Conservation (phyloP, 1,140 invertebrate genomes). For the Hermetia illucens region DNA sequence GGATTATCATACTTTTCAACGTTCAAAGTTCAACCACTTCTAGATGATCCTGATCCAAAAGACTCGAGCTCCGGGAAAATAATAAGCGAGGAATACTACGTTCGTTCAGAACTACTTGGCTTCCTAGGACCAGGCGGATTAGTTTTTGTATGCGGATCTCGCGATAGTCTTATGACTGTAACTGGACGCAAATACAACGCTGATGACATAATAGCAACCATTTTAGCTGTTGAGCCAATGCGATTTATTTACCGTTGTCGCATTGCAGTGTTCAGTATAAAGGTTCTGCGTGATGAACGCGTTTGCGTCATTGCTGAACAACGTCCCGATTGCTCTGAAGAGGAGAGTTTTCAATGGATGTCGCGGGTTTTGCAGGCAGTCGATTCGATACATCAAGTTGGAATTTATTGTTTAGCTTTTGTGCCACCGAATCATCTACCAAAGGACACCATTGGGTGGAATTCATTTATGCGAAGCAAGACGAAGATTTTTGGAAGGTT, state of each 20-base stretch:
- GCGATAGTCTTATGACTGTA: conserved; percentile 97
- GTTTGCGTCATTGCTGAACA: conserved; percentile 99
- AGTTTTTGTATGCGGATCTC: conserved; percentile 95
- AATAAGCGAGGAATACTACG: conserved; percentile 77
- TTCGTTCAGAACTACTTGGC: conserved; percentile 85
- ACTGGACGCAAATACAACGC: conserved; percentile 96
- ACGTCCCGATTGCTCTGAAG: conserved; percentile 94
- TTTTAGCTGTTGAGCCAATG: conserved; percentile 98
- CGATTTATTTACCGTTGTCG: conserved; percentile 96
- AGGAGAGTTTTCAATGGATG: conserved; percentile 99
- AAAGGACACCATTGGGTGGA: conserved; percentile 93
- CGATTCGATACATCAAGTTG: conserved; percentile 98
- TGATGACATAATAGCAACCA: conserved; percentile 98
- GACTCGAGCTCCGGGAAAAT: conserved; percentile 40
- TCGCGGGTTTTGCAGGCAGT: conserved; percentile 96
- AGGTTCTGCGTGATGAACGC: conserved; percentile 89
- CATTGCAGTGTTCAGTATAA: conserved; percentile 95
- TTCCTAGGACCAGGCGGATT: conserved; percentile 93
- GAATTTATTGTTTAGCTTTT: conserved; percentile 93
- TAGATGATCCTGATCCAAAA: conserved; percentile 37
- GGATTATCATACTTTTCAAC: conserved; percentile 86
- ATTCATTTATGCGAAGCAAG: conserved; percentile 97
- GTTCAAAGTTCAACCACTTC: conserved; percentile 78
- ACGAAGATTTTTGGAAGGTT: conserved; percentile 87
- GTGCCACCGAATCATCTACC: conserved; percentile 97